These are phyloP conservation scores for Dunckerocampus dactyliophorus DNA, from an alignment of 2,113 vertebrate species.

Conservation along the genomic window DNA sequence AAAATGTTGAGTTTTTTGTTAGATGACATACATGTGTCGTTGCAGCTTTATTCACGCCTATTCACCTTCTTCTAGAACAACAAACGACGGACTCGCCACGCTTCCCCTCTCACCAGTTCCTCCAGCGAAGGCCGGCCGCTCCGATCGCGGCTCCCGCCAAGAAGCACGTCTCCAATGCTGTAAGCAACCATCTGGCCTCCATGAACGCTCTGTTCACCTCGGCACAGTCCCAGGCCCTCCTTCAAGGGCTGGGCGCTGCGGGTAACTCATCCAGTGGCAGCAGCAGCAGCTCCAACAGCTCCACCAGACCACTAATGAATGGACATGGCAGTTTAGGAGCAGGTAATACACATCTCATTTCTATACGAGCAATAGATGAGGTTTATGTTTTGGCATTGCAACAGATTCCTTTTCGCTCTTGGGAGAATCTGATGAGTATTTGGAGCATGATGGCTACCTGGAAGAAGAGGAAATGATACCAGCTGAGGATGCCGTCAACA, in stretches of 20 bases:
- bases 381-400: background rate
- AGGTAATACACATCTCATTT: constrained; percentile 47
- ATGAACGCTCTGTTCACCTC: constrained; percentile 66
- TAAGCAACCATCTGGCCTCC: constrained; percentile 61
- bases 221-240: constrained; percentile 58
- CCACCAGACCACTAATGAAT: constrained; percentile 55
- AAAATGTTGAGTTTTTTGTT: too few species aligned
- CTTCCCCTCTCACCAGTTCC: constrained; percentile 61
- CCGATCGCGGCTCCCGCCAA: constrained; percentile 57
- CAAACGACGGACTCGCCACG: constrained; percentile 63
- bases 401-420: constrained; percentile 70
- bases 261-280: constrained; percentile 38
- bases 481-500: constrained; percentile 66
- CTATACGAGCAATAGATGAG: background rate
- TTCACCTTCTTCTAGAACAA: constrained; percentile 51
- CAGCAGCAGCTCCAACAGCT: constrained; percentile 40
- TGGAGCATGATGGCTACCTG: constrained; percentile 68
- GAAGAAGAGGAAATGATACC: constrained; percentile 73
- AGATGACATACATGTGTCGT: too few species aligned
- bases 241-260: constrained; percentile 58
- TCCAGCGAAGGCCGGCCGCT: constrained; percentile 62
- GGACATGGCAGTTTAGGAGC: constrained; percentile 53
- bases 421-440: constrained; percentile 70
- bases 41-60: too few species aligned
- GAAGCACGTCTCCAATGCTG: constrained; percentile 50